phyloP scores from a whole-genome alignment of 2,797 vertebrate genomes.

The Buphagus erythrorhynchus region DNA sequence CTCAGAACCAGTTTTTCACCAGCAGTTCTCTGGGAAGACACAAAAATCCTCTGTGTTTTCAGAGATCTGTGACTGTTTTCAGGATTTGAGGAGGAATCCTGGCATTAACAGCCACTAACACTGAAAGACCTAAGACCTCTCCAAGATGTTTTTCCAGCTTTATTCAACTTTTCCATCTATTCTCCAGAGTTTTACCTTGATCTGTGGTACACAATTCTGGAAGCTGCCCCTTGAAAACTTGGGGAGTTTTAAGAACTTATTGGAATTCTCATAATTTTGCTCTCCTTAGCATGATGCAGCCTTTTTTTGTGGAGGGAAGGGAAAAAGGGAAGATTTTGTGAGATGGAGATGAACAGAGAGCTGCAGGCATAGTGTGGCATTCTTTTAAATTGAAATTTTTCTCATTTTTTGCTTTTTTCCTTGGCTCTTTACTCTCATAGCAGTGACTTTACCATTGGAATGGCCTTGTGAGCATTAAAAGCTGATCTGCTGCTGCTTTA shows the following conservation, averaged over 20 bases:
- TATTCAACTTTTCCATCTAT: background rate
- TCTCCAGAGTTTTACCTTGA: background rate
- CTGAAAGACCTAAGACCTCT: background rate
- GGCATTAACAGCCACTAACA: too few relatives aligned
- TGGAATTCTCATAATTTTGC: background rate
- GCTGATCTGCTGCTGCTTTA: background rate
- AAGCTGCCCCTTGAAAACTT: background rate
- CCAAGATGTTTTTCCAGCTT: background rate
- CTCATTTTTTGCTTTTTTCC: rapidly evolving
- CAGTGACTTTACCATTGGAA: background rate
- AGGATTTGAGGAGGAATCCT: background rate
- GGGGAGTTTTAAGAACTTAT: background rate
- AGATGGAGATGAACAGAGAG: background rate
- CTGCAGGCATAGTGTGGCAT: background rate
- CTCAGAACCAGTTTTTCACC: background rate
- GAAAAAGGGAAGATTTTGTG: background rate
- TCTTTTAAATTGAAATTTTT: background rate
- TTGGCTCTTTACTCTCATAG: background rate
- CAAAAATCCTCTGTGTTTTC: too few relatives aligned
- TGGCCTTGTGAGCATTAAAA: background rate
- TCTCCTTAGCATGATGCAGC: background rate
- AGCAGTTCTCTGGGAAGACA: background rate
- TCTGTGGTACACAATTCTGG: background rate
- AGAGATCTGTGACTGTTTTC: background rate
- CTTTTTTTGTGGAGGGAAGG: background rate